Evolutionary conservation across 92 coral and sea anemone species (phyloP).

Genomic region (Porites lobata): DNA sequence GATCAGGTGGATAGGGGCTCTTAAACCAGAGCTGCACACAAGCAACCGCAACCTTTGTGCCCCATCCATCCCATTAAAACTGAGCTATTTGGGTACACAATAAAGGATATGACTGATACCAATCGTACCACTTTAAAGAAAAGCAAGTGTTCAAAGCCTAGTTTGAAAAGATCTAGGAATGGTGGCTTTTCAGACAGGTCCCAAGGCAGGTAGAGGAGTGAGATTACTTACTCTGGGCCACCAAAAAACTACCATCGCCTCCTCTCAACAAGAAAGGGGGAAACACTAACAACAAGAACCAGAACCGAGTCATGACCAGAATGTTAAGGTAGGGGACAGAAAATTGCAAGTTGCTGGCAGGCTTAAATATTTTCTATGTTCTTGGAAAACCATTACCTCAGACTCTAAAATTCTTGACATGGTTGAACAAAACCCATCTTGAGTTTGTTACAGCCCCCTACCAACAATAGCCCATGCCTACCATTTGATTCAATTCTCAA

Average conservation of each 20-base stretch:
- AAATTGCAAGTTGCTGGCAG: constrained; percentile 27
- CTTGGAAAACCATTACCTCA: constrained; percentile 20
- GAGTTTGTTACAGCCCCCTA: no score
- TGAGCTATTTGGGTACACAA: constrained; percentile 70
- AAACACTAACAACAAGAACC: constrained; percentile 19
- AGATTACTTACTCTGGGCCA: constrained; percentile 6
- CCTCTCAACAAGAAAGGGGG: constrained; percentile 7
- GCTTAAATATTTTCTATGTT: no score
- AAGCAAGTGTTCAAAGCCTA: constrained; percentile 7
- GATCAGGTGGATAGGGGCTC: constrained; percentile 45
- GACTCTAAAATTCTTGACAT: background rate
- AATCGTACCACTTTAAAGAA: constrained; percentile 57
- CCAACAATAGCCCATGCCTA: no score
- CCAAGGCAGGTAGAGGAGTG: constrained; percentile 14
- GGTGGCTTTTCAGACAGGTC: constrained; percentile 24
- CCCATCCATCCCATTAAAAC: constrained; percentile 66
- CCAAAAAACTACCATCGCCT: constrained; percentile 31
- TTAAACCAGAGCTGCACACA: constrained; percentile 67
- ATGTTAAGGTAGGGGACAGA: constrained; percentile 26
- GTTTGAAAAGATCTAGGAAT: constrained; percentile 14
- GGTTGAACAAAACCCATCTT: no score
- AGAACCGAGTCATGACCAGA: constrained; percentile 19
- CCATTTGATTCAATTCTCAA: no score
- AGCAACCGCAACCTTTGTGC: constrained; percentile 67
- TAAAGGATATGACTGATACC: constrained; percentile 61